Evolutionary conservation across 2,113 vertebrate genomes (phyloP).

Genomic region (Scomber colias): DNA sequence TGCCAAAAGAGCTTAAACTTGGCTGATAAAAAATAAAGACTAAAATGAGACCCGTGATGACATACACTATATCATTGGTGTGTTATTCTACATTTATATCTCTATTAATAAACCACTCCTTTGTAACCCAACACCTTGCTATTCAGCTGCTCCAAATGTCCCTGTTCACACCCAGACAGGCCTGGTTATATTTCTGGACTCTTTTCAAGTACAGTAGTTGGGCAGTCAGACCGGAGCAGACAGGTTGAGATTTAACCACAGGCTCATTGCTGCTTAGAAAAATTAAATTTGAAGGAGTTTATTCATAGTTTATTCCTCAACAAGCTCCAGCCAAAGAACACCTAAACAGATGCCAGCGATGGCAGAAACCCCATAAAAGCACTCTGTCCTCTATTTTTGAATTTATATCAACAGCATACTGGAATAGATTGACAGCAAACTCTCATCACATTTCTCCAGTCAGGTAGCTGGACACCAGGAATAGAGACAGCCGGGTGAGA

Average conservation of each 20-base stretch:
- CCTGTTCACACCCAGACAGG: slow-evolving; percentile 53
- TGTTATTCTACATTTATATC: slow-evolving; percentile 51
- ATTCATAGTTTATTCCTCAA: background rate
- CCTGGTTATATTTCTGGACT: slow-evolving; percentile 69
- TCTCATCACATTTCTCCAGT: slow-evolving; percentile 38
- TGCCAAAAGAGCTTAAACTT: background rate
- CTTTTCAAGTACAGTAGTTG: slow-evolving; percentile 51
- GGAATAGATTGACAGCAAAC: slow-evolving; percentile 3
- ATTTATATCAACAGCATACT: background rate
- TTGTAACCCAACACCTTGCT: slow-evolving; percentile 66
- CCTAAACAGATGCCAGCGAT: background rate
- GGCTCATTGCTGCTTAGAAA: background rate
- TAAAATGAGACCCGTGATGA: slow-evolving; percentile 37
- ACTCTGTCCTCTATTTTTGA: background rate
- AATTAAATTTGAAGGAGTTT: background rate
- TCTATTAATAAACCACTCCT: slow-evolving; percentile 70
- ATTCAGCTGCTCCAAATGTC: slow-evolving; percentile 58
- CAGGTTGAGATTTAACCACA: slow-evolving; percentile 39
- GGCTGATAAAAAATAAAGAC: background rate
- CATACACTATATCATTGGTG: slow-evolving; percentile 4
- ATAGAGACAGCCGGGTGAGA: slow-evolving; percentile 46
- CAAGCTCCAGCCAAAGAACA: background rate
- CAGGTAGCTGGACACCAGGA: slow-evolving; percentile 15
- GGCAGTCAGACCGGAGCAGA: slow-evolving; percentile 24
- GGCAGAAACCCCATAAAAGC: background rate